phyloP scores from a whole-genome alignment of 2,888 invertebrate genomes.

The Caenorhabditis sp. region DNA sequence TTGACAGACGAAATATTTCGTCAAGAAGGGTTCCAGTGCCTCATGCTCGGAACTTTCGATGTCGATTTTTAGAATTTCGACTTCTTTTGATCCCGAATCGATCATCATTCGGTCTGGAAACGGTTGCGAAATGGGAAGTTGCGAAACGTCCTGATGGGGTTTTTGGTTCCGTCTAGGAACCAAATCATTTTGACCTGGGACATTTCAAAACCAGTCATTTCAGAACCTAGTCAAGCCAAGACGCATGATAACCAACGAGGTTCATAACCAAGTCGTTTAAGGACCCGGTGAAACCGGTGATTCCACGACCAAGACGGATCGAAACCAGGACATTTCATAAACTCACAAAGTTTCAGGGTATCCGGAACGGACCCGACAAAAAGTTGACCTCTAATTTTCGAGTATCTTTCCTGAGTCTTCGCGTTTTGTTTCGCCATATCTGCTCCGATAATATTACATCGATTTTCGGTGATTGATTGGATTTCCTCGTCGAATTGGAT shows the following conservation, averaged over 20 bases:
- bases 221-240: no score
- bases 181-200: no score
- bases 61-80: slow-evolving; percentile 65
- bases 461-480: slow-evolving; percentile 44
- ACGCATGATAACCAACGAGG: no score
- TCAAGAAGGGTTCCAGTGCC: slow-evolving; percentile 53
- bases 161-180: no score
- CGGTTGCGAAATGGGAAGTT: no score
- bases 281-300: no score
- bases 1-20: slow-evolving; percentile 51
- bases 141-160: no score
- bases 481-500: slow-evolving; percentile 57
- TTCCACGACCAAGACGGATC: no score
- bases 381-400: slow-evolving; percentile 38
- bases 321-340: no score
- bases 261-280: no score
- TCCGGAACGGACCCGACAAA: slow-evolving; percentile 49
- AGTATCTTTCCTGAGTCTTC: slow-evolving; percentile 37
- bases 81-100: slow-evolving; percentile 39
- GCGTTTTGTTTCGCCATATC: slow-evolving; percentile 54
- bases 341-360: slow-evolving; percentile 48
- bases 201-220: no score
- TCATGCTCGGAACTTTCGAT: slow-evolving; percentile 59
- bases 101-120: slow-evolving; percentile 51
- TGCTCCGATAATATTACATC: slow-evolving; percentile 55